Percentiles rank a stretch among this genome's conserved stretches.
Evolutionary conservation across 2,113 vertebrate species (phyloP).

Genomic region (Chamaetylas fuelleborni): DNA sequence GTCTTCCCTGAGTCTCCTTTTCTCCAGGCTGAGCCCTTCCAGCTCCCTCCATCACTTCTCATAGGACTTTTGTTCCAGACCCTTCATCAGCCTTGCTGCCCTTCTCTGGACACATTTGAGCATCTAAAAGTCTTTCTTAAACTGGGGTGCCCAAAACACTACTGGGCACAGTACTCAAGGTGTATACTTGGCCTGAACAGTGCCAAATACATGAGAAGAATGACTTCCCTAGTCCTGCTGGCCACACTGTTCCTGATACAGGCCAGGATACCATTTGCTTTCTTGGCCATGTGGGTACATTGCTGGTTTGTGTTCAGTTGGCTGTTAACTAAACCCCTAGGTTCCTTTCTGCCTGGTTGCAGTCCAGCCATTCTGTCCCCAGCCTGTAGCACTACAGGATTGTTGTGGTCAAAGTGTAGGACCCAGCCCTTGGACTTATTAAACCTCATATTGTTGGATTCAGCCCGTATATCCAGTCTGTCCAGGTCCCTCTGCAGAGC

Average conservation of each 20-base stretch:
- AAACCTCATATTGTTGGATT: neutral
- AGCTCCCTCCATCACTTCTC: neutral
- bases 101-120: too few species aligned
- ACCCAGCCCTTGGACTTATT: fast-evolving
- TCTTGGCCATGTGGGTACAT: neutral
- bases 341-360: neutral
- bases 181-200: neutral
- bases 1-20: neutral
- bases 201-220: neutral
- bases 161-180: neutral
- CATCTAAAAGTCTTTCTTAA: neutral
- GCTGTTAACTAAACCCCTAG: neutral
- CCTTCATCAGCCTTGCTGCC: neutral
- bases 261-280: neutral
- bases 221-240: neutral
- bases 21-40: neutral
- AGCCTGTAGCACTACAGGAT: neutral
- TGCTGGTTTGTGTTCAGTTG: neutral
- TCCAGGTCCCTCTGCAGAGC: neutral
- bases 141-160: neutral
- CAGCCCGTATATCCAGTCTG: neutral
- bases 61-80: neutral
- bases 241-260: neutral
- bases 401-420: neutral
- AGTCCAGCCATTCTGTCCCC: neutral